phyloP scores from a whole-genome alignment of 2,888 invertebrate genomes.

The Temnothorax unifasciatus region DNA sequence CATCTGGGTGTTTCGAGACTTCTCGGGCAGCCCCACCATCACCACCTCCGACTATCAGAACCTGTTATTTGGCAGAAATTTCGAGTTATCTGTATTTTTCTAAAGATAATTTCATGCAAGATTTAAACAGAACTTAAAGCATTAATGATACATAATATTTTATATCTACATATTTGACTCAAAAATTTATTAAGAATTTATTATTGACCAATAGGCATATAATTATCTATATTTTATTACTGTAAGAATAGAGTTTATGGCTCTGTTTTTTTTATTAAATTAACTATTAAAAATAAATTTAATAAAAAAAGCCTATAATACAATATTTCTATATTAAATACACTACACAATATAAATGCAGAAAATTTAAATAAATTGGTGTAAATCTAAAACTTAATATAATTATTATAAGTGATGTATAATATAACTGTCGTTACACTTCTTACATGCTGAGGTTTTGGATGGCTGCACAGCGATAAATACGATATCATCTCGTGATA shows the following conservation, averaged over 20 bases:
- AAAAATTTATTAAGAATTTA: not conserved
- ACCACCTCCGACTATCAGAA: conserved; percentile 98
- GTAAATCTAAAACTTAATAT: not conserved
- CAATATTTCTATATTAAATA: not conserved
- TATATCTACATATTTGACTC: not conserved
- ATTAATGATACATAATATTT: not conserved
- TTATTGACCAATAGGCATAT: not conserved
- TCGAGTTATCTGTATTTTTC: not conserved
- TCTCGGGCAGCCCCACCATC: conserved; percentile 99
- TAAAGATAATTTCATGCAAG: not conserved
- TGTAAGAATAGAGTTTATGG: not conserved
- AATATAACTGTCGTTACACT: conserved; percentile 56
- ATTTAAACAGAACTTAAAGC: not conserved
- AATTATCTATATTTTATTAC: not conserved
- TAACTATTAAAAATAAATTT: not conserved
- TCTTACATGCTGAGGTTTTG: conserved; percentile 93
- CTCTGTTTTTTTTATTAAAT: not conserved
- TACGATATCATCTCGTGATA: conserved; percentile 99
- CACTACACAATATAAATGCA: not conserved
- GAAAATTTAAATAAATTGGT: not conserved
- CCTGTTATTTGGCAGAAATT: conserved; percentile 84
- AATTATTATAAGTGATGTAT: not conserved
- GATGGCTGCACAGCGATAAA: conserved; percentile 96
- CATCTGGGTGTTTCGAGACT: conserved; percentile 96
- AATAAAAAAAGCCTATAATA: not conserved